Evolutionary conservation across 1,140 invertebrate species (phyloP), one percentile per base, ranked within the genome.

Genomic region (Brachionus rubens): DNA sequence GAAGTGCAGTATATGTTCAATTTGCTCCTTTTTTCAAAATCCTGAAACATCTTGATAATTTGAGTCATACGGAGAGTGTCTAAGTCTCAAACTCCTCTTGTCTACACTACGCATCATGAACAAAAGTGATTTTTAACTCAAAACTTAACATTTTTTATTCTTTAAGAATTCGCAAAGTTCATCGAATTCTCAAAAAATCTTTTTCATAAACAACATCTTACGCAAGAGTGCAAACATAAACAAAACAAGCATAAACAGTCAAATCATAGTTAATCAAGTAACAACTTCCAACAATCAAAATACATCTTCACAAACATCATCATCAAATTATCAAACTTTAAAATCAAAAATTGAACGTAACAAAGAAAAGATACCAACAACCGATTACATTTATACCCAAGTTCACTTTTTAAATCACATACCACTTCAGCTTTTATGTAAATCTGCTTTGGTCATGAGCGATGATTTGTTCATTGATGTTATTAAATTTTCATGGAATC

Each of bases 401-500:
- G 76, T 50, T 19, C 26, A 52, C 43, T 43, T 40, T 41, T 16
- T 94, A 14, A 96, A 96, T 79, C 94, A 98, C 81, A 89, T 91
- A 56, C 92, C 94, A 0, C 82, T 99, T 48, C 92, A 93, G 0
- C 88, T 91, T 0, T 83, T 98, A 50, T 88, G 94, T 0, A 99
- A 99, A 87, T 92, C 93, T 3, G 92, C 93, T 0, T 91, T 94
- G 0, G 89, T 96, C 1, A 87, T 98, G 79, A 87, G 88, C 9
- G 92, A 94, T 79, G 92, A 96, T 43, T 87, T 92, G 77, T 94
- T 95, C 79, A 86, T 90, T 16, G 91, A 95, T 78, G 89, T 94
- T 6, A 87, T 97, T 52, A 90, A 91, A 0, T 90, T 95, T 4
- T 91, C 92, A 3, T 99, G 96, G 96, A 91, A 96, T 81, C 86